phyloP scores from a whole-genome alignment of 1,140 invertebrate species.

The Andricus grossulariae region DNA sequence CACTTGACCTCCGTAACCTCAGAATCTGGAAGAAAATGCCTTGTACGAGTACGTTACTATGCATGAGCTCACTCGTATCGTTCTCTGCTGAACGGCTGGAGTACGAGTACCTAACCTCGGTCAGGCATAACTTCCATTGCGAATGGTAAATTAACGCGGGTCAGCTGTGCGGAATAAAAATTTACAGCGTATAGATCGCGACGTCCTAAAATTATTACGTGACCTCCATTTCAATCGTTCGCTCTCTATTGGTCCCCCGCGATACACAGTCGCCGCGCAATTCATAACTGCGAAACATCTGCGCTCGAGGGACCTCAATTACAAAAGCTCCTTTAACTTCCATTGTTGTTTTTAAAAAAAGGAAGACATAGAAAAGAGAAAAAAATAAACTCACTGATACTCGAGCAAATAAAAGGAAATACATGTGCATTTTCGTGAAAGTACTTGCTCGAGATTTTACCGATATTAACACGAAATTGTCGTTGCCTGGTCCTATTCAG shows the following conservation, averaged over 20 bases:
- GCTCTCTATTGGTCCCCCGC: slow-evolving; percentile 12
- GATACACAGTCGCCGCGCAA: not conserved
- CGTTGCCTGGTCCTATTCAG: too few relatives aligned
- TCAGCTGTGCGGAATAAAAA: slow-evolving; percentile 51
- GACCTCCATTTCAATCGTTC: slow-evolving; percentile 11
- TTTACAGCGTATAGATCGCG: slow-evolving; percentile 7
- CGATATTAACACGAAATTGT: too few relatives aligned
- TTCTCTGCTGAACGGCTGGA: slow-evolving; percentile 50
- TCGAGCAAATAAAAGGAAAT: too few relatives aligned
- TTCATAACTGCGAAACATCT: slow-evolving; percentile 21
- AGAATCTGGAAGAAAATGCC: slow-evolving; percentile 51
- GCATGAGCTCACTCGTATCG: slow-evolving; percentile 55
- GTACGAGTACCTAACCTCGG: slow-evolving; percentile 47
- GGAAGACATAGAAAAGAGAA: not conserved
- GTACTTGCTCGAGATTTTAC: too few relatives aligned
- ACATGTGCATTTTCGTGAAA: too few relatives aligned
- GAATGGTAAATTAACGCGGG: slow-evolving; percentile 52
- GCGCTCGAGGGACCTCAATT: slow-evolving; percentile 4
- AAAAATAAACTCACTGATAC: not conserved
- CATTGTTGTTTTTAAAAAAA: not conserved
- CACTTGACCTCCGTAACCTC: slow-evolving; percentile 50
- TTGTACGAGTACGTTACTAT: slow-evolving; percentile 54
- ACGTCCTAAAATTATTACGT: slow-evolving; percentile 16
- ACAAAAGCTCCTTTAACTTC: not conserved
- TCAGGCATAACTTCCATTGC: slow-evolving; percentile 44